phyloP scores from a whole-genome alignment of 2,888 invertebrate species.

The Temnothorax unifasciatus region DNA sequence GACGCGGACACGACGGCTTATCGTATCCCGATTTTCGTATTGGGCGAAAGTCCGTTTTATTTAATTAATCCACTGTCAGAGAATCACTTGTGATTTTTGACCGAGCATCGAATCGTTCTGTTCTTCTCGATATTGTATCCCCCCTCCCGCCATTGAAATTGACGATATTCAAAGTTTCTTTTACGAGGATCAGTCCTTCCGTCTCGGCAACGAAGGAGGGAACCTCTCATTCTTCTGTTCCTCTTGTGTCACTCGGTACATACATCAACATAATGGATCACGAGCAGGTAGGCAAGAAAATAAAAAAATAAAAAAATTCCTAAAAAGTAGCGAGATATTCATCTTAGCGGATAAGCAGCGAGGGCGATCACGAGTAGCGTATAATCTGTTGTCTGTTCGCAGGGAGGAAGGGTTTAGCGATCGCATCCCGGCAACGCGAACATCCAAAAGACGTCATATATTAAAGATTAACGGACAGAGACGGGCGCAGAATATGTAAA shows the following conservation, averaged over 20 bases:
- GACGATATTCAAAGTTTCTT: not conserved
- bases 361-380: constrained; percentile 60
- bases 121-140: not conserved
- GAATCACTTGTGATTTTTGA: not conserved
- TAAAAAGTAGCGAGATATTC: constrained; percentile 66
- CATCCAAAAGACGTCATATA: constrained; percentile 19
- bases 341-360: constrained; percentile 67
- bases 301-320: constrained; percentile 61
- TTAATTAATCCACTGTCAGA: not conserved
- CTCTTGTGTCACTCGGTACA: constrained; percentile 31
- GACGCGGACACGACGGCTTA: constrained; percentile 33
- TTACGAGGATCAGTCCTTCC: not conserved
- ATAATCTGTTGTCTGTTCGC: constrained; percentile 53
- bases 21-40: not conserved
- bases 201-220: not conserved
- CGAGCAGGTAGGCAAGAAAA: constrained; percentile 38
- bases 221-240: not conserved
- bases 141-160: not conserved
- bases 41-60: not conserved
- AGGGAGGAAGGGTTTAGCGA: constrained; percentile 20
- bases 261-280: constrained; percentile 35
- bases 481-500: constrained; percentile 41
- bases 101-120: not conserved
- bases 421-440: not conserved
- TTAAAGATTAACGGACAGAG: not conserved